Evolutionary conservation across 2,113 vertebrate genomes (phyloP), one percentile per base, ranked within the genome.

Genomic region (Paratilapia polleni): DNA sequence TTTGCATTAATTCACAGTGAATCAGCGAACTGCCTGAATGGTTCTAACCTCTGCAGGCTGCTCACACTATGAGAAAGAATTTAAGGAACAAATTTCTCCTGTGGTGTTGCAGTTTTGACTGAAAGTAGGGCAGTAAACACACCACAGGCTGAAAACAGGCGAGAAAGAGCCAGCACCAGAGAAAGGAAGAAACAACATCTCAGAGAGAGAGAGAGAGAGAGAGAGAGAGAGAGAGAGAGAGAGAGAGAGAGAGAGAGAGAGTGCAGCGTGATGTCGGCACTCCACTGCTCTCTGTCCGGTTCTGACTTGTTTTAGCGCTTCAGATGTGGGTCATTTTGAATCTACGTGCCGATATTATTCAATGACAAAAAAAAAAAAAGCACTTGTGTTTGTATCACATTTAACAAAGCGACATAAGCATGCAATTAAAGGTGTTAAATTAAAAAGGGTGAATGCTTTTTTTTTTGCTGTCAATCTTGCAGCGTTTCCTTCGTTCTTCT

Each of bases 121-220:
- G 56, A 90, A 94, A 94, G 89, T 92, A 90, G 89, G 92, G 66
- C 92, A 91, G 89, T 61, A 47, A 84, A 75, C 59, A 84, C 26
- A 88, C 75, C 52, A 80, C 26, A 11, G 82, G 85, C 85, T 86
- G 82, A 77, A 89, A 76, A 59, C 81, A 56, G 78, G 10, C 75
- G 82, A 73, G 66, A 86, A 64, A 47, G 62, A 83, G 80, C 10
- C 36, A 75, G 66, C 7, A 76, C 70, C 66, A 82, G 52, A 75
- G 80, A 81, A 17, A 77, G 54, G 26, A 68, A 78, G 75, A 91
- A 76, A 78, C 17, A 38, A n/a, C 12, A 41, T 52, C 57, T 60
- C n/a, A 79, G 76, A 83, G 19, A 56, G 17, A 77, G 11, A 79
- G 57, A 59, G 7, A 70, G 22, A 49, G 47, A 77, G 22, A 41